These are phyloP conservation scores for Diacarnus erythraeanus DNA, from an alignment of 37 sponge, comb jelly and placozoan genomes.

Conservation along the genomic window DNA sequence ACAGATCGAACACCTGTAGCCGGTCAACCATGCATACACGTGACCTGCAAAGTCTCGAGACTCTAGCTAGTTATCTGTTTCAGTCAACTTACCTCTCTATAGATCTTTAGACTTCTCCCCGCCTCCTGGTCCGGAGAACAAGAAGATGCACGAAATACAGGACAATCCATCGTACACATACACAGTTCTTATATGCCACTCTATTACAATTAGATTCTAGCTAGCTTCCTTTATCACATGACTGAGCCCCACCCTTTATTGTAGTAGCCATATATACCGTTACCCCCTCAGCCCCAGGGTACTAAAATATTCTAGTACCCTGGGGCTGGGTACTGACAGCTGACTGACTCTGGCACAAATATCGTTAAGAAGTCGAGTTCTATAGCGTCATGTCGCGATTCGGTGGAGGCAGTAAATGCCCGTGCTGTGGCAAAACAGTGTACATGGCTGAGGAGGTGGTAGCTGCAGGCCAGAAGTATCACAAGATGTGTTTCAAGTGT, in stretches of 20 bases:
- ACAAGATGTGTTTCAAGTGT: constrained; percentile 92
- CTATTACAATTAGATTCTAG: neutral
- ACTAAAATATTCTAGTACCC: neutral
- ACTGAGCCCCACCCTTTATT: neutral
- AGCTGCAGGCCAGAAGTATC: constrained; percentile 71
- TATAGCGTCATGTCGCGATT: constrained; percentile 15
- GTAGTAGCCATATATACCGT: too few relatives aligned
- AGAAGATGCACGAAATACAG: neutral
- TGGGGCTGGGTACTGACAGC: neutral
- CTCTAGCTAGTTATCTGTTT: too few relatives aligned
- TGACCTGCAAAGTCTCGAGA: too few relatives aligned
- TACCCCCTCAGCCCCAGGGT: too few relatives aligned
- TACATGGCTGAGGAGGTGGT: constrained; percentile 91
- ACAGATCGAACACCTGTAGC: constrained; percentile 37
- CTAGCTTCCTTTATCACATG: neutral
- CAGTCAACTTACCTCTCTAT: neutral
- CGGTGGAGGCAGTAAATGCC: constrained; percentile 80
- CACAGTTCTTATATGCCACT: too few relatives aligned
- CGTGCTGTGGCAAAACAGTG: constrained; percentile 80
- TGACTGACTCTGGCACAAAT: neutral
- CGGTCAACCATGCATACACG: neutral
- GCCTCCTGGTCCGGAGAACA: neutral
- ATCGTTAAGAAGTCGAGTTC: neutral
- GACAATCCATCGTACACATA: too few relatives aligned
- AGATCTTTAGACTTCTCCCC: neutral